phyloP scores from a whole-genome alignment of 2,113 vertebrate genomes.

The Hystrix brachyura region DNA sequence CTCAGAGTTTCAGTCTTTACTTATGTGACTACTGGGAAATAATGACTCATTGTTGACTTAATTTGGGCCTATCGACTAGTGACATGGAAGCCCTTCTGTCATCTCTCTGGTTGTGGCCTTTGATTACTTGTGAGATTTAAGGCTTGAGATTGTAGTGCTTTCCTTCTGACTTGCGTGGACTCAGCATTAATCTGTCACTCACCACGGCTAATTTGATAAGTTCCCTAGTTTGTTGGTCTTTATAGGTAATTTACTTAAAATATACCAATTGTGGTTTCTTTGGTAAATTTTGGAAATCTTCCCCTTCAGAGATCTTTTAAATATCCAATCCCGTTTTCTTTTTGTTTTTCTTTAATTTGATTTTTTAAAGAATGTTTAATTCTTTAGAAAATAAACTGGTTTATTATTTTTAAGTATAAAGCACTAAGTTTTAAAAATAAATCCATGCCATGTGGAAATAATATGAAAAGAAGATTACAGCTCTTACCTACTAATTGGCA shows the following conservation, averaged over 20 bases:
- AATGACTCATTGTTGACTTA: neutral
- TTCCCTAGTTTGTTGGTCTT: neutral
- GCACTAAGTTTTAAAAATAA: neutral
- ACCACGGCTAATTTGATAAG: neutral
- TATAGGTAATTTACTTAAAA: neutral
- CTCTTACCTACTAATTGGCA: neutral
- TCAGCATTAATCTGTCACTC: neutral
- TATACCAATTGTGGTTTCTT: neutral
- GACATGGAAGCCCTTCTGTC: neutral
- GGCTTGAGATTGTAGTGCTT: neutral
- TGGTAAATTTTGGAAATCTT: neutral
- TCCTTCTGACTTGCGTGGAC: neutral
- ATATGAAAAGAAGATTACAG: neutral
- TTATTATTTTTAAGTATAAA: conserved; percentile 7
- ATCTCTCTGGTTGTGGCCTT: neutral
- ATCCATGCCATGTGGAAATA: neutral
- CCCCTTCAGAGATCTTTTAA: neutral
- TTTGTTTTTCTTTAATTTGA: conserved; percentile 16
- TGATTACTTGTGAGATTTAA: neutral
- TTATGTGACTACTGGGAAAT: neutral
- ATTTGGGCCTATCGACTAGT: neutral
- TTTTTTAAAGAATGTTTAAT: neutral
- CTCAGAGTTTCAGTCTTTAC: neutral
- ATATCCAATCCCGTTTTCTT: neutral
- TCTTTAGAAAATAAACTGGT: neutral